These are phyloP conservation scores for Operophtera brumata DNA, from an alignment of 2,888 invertebrate genomes.

Conservation along the genomic window DNA sequence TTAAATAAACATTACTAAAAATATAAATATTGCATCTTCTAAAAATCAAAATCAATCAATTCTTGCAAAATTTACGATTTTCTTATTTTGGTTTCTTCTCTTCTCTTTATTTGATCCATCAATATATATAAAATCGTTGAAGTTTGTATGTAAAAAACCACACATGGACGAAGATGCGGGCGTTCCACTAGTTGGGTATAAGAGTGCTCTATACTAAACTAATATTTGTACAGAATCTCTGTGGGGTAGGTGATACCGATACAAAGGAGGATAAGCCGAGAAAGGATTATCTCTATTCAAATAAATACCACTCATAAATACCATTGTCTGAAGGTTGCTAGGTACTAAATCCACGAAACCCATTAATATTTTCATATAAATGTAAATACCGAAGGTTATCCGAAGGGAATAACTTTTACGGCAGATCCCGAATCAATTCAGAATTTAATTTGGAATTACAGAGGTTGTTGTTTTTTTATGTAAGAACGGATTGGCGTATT, in stretches of 20 bases:
- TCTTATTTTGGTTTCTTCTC: too few species aligned
- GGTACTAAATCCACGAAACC: slow-evolving; percentile 36
- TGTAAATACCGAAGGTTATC: slow-evolving; percentile 58
- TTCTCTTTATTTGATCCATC: too few species aligned
- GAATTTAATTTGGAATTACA: slow-evolving; percentile 42
- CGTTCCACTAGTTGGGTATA: too few species aligned
- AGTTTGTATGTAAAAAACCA: too few species aligned
- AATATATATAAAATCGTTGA: too few species aligned
- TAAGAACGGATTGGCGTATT: slow-evolving; percentile 18
- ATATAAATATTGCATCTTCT: too few species aligned
- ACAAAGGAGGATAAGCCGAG: slow-evolving; percentile 37
- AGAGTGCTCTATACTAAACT: not conserved
- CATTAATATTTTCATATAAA: slow-evolving; percentile 63
- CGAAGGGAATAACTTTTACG: slow-evolving; percentile 52
- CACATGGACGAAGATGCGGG: too few species aligned
- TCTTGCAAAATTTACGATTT: too few species aligned
- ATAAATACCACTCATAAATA: slow-evolving; percentile 35
- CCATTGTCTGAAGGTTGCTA: slow-evolving; percentile 12
- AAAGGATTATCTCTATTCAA: slow-evolving; percentile 35
- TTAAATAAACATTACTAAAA: too few species aligned
- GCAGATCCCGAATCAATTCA: slow-evolving; percentile 50
- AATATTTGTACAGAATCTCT: slow-evolving; percentile 9
- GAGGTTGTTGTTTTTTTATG: slow-evolving; percentile 33
- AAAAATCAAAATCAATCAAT: too few species aligned
- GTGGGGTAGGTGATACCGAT: slow-evolving; percentile 18